A percentile compares a stretch with the other conserved stretches of the same genome.
These are phyloP conservation scores for Chaetodon trifasciatus DNA, from an alignment of 2,797 vertebrate species.

Conservation along the genomic window DNA sequence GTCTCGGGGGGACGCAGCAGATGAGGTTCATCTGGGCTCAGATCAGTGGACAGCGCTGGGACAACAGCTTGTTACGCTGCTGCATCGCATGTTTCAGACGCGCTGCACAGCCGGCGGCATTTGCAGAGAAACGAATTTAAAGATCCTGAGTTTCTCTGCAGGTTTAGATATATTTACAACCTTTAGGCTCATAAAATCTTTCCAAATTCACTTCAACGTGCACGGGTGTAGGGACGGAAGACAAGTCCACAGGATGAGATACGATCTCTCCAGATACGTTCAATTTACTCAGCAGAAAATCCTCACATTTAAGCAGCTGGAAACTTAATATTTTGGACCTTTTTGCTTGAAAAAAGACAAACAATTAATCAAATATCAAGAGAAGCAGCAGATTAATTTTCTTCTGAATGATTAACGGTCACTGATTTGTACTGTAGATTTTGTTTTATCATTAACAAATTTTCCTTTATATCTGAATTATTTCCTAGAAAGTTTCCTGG, in stretches of 20 bases:
- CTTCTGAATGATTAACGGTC: neutral
- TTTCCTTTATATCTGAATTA: neutral
- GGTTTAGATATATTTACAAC: neutral
- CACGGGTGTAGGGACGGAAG: neutral
- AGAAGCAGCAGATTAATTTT: neutral
- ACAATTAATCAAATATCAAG: too few relatives aligned
- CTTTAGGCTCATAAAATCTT: neutral
- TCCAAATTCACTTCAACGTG: neutral
- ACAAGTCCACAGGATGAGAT: neutral
- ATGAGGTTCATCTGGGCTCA: constrained; percentile 13
- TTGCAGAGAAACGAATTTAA: neutral
- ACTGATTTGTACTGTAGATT: neutral
- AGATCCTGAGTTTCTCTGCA: neutral
- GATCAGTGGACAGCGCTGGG: neutral
- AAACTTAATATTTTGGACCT: neutral
- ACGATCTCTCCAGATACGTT: too few relatives aligned
- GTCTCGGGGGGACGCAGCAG: constrained; percentile 7
- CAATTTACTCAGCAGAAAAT: neutral
- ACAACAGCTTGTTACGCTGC: constrained; percentile 23
- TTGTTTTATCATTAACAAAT: neutral
- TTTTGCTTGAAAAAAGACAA: neutral
- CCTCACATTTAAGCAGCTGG: too few relatives aligned
- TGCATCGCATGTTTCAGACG: neutral
- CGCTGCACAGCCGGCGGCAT: neutral
- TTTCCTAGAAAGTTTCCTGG: neutral